phyloP scores from a whole-genome alignment of 2,797 vertebrate species.

The Pygocentrus nattereri region DNA sequence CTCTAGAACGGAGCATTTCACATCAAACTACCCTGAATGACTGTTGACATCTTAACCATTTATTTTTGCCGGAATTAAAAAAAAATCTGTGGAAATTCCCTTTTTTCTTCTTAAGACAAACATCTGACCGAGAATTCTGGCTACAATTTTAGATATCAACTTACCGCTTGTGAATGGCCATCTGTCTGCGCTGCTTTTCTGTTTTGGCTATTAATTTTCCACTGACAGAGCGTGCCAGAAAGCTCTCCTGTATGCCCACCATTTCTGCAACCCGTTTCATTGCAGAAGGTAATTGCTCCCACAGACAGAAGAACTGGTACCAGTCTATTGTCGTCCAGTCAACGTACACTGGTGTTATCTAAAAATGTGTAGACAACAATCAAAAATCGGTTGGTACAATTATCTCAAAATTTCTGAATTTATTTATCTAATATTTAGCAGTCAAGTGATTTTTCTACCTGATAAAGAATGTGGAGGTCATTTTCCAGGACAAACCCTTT shows the following conservation, averaged over 20 bases:
- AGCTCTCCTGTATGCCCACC: constrained; percentile 95
- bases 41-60: no score
- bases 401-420: not conserved
- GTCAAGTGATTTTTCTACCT: constrained; percentile 72
- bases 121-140: not conserved
- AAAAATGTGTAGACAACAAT: not conserved
- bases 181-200: constrained; percentile 92
- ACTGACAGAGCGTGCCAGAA: constrained; percentile 91
- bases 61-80: no score
- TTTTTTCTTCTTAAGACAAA: not conserved
- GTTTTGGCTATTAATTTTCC: constrained; percentile 90
- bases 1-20: no score
- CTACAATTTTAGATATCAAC: not conserved
- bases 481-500: constrained; percentile 98
- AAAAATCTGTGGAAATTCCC: no score
- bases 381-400: not conserved
- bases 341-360: constrained; percentile 94
- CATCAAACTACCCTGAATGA: no score
- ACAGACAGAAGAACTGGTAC: constrained; percentile 97
- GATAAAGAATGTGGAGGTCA: constrained; percentile 95
- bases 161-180: constrained; percentile 96
- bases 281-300: constrained; percentile 92
- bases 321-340: constrained; percentile 96
- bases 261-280: constrained; percentile 97
- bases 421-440: not conserved